Base-by-base conservation (phyloP, 2,113 vertebrate species). In the Zeus faber region DNA sequence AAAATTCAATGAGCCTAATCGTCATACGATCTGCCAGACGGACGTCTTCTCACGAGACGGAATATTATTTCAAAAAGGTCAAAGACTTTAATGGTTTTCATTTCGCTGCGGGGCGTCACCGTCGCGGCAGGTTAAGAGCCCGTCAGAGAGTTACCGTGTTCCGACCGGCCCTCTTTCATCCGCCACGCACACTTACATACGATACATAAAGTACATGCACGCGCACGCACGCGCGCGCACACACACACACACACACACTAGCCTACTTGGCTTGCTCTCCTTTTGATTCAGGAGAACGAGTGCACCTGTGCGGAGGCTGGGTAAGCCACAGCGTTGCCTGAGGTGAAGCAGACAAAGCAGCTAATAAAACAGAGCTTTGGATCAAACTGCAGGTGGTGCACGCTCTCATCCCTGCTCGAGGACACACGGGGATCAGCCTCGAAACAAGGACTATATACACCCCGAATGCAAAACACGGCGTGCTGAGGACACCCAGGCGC, bases 281-380 rank as follows among this genome's bases (percentile, higher is more conserved):
- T 33, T 33, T 33, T 33, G 31, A 33, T 33, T 8, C 25, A 47
- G 71, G 73, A 84, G 63, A 79, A 74, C 70, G 71, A 69, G 35
- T 21, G 18, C 79, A 80, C 81, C 77, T 82, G 77, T 60, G 62
- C 29, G 3, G 58, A 89, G 87, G 86, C 86, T 5, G 57, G 63
- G 46, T 85, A 81, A 52, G 65, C 67, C 29, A 8, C 35, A 62
- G 22, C 40, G 65, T 35, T 16, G 70, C 80, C 80, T 72, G 66
- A 48, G 79, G 82, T 82, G 73, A 79, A 54, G 54, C 54, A 63
- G 70, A 78, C 57, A 52, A 74, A 68, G 35, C 10, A 47, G 46
- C 41, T 65, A 59, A 39, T 54, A 43, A 49, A 71, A 53, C 55
- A 44, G 20, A 6, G 2, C 2, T 54, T 35, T 59, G 54, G 65